These are phyloP conservation scores for Isaurus tuberculatus DNA, from an alignment of 92 coral and sea anemone genomes.

Conservation along the genomic window DNA sequence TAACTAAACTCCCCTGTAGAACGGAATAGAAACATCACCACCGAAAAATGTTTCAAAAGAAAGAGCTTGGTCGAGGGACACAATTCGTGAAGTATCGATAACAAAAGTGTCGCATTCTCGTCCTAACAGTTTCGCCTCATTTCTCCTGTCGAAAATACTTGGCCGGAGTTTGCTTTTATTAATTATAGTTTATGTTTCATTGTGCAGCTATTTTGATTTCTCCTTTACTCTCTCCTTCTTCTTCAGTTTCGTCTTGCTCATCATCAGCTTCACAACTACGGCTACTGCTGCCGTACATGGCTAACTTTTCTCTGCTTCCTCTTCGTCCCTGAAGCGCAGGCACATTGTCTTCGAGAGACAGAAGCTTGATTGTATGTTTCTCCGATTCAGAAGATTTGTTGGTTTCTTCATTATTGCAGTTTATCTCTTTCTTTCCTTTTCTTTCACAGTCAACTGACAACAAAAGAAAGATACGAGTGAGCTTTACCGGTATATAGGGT, in stretches of 20 bases:
- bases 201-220: constrained; percentile 42
- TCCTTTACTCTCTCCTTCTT: constrained; percentile 26
- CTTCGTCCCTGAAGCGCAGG: constrained; percentile 22
- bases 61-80: neutral
- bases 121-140: neutral
- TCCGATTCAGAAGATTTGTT: constrained; percentile 6
- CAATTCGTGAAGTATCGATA: neutral
- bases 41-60: neutral
- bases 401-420: constrained; percentile 4
- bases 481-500: too few relatives aligned
- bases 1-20: neutral
- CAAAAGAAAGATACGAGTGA: neutral
- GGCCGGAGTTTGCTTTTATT: neutral
- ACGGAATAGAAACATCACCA: neutral
- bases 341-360: constrained; percentile 29
- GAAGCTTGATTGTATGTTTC: constrained; percentile 50
- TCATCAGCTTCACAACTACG: constrained; percentile 99
- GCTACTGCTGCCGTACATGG: constrained; percentile 89
- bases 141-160: neutral
- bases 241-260: constrained; percentile 81
- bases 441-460: constrained; percentile 42
- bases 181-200: neutral
- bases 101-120: neutral
- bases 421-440: constrained; percentile 22
- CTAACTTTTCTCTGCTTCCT: constrained; percentile 53